Evolutionary conservation across 2,888 invertebrate species (phyloP).

Genomic region (Azorinus chamasolen): DNA sequence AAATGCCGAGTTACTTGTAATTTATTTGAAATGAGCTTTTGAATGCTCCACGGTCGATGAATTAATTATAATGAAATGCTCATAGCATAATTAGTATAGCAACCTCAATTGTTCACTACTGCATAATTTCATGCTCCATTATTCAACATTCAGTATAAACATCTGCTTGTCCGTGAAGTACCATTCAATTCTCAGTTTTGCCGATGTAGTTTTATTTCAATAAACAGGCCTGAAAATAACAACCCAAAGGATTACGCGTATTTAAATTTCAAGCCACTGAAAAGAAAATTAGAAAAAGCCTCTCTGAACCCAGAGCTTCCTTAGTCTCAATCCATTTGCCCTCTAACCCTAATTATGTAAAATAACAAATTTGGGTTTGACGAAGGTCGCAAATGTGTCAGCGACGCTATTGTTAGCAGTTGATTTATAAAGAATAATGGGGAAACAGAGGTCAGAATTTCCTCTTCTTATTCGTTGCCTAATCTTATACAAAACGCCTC

Average conservation of each 20-base stretch:
- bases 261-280: constrained; percentile 55
- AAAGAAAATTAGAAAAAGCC: constrained; percentile 40
- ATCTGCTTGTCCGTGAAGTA: constrained; percentile 22
- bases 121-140: constrained; percentile 42
- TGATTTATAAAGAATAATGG: constrained; percentile 67
- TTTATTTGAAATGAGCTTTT: constrained; percentile 12
- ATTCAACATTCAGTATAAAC: constrained; percentile 18
- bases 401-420: constrained; percentile 49
- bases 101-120: constrained; percentile 25
- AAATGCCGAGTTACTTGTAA: neutral
- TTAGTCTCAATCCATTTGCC: constrained; percentile 27
- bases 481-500: constrained; percentile 60
- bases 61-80: constrained; percentile 14
- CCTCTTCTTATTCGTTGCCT: constrained; percentile 59
- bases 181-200: neutral
- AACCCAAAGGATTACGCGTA: constrained; percentile 54
- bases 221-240: constrained; percentile 58
- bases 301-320: constrained; percentile 2
- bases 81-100: constrained; percentile 37
- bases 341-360: constrained; percentile 66
- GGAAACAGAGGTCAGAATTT: constrained; percentile 42
- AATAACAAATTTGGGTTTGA: constrained; percentile 66
- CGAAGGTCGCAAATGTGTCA: constrained; percentile 59
- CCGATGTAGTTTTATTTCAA: constrained; percentile 42
- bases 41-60: constrained; percentile 17